Conservation (phyloP, 2,113 vertebrate species). For the Microtus richardsoni region DNA sequence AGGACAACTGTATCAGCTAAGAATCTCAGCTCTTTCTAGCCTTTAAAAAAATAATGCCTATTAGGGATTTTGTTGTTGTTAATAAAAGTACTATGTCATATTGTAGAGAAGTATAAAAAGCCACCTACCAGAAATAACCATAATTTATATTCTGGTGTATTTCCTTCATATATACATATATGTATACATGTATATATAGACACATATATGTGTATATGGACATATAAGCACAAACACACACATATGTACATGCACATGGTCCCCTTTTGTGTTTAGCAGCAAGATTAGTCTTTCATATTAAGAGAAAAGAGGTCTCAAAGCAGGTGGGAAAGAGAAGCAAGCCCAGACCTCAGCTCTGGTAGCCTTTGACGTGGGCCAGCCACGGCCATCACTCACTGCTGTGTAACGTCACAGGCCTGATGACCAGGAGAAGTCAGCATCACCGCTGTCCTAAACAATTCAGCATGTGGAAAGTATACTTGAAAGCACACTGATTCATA, state of each 20-base stretch:
- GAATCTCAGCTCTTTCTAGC: neutral
- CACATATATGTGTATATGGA: neutral
- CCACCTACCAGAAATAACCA: constrained; percentile 63
- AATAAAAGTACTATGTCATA: constrained; percentile 45
- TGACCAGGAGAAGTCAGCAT: neutral
- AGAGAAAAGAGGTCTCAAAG: neutral
- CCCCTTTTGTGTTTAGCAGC: constrained; percentile 13
- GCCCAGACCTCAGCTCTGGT: neutral
- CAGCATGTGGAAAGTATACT: neutral
- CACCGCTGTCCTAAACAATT: neutral
- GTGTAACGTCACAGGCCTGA: neutral
- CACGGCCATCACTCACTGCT: neutral
- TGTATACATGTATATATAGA: neutral
- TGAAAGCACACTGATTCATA: constrained; percentile 21
- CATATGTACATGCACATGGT: constrained; percentile 7
- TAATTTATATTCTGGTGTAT: constrained; percentile 59
- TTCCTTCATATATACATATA: constrained; percentile 70
- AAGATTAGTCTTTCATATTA: constrained; percentile 30
- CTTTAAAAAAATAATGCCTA: constrained; percentile 59
- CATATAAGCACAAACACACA: constrained; percentile 57
- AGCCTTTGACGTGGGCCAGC: neutral
- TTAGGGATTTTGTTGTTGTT: neutral
- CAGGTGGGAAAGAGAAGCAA: neutral
- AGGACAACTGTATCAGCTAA: neutral
- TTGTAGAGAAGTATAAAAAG: constrained; percentile 52